Evolutionary conservation across 2,113 vertebrate species (phyloP).

Genomic region (Takifugu flavidus): DNA sequence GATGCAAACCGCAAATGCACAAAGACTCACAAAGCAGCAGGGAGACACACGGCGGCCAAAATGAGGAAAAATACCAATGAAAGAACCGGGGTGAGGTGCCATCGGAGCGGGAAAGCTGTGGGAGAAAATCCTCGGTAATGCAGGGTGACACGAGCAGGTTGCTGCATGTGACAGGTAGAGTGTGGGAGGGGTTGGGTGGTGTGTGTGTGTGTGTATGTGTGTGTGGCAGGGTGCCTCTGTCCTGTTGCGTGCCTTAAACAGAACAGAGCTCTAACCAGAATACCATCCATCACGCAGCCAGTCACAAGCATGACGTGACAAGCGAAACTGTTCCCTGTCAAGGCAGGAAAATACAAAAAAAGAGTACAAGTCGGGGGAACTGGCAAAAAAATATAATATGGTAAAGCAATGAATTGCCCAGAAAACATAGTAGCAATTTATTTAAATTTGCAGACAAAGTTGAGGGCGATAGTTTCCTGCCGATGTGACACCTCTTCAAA

Average conservation of each 20-base stretch:
- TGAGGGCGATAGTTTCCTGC: no score
- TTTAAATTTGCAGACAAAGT: no score
- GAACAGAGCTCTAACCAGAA: conserved; percentile 54
- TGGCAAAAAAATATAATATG: conserved; percentile 23
- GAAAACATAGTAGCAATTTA: no score
- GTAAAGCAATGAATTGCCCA: not conserved
- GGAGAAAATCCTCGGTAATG: conserved; percentile 31
- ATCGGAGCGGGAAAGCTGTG: conserved; percentile 9
- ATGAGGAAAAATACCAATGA: conserved; percentile 26
- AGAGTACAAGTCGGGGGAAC: not conserved
- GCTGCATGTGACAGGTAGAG: conserved; percentile 45
- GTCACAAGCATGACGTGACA: conserved; percentile 64
- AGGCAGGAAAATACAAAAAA: conserved; percentile 37
- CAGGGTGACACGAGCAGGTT: conserved; percentile 38
- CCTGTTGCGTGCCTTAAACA: conserved; percentile 52
- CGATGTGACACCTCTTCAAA: no score
- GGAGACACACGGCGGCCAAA: conserved; percentile 19
- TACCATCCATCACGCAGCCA: conserved; percentile 60
- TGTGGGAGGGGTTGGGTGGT: not conserved
- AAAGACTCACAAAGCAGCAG: not conserved
- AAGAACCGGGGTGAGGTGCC: conserved; percentile 7
- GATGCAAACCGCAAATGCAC: conserved; percentile 16
- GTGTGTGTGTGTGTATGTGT: conserved; percentile 24
- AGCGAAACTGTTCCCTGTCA: conserved; percentile 49
- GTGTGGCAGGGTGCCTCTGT: conserved; percentile 33